These are phyloP conservation scores for Polymixis lichenea DNA, from an alignment of 2,888 invertebrate genomes.

Conservation along the genomic window DNA sequence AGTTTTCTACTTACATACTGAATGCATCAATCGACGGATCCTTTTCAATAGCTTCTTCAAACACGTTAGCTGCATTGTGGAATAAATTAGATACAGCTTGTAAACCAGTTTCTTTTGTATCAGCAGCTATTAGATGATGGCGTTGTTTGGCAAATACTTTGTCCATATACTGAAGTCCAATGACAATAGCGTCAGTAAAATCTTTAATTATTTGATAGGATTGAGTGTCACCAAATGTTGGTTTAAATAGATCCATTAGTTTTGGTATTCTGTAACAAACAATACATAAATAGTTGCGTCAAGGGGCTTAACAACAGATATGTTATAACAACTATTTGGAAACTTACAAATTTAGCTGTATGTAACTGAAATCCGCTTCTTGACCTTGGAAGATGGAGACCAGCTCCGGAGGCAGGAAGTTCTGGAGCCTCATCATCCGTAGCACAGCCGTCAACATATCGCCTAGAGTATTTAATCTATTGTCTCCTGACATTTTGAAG, in stretches of 20 bases:
- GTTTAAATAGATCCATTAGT: slow-evolving; percentile 81
- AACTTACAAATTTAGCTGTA: slow-evolving; percentile 83
- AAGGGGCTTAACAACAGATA: neutral
- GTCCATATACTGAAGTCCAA: slow-evolving; percentile 78
- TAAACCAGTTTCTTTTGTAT: slow-evolving; percentile 45
- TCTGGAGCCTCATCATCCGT: slow-evolving; percentile 82
- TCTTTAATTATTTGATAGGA: slow-evolving; percentile 78
- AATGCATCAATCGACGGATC: slow-evolving; percentile 75
- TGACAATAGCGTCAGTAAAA: slow-evolving; percentile 74
- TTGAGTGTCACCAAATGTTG: slow-evolving; percentile 83
- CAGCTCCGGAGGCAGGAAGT: slow-evolving; percentile 88
- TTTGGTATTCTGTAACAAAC: slow-evolving; percentile 80
- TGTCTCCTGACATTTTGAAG: slow-evolving; percentile 87
- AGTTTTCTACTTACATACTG: slow-evolving; percentile 80
- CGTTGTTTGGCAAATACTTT: slow-evolving; percentile 73
- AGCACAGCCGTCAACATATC: slow-evolving; percentile 84
- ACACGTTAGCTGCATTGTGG: slow-evolving; percentile 71
- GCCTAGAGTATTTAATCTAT: slow-evolving; percentile 82
- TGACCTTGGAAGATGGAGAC: slow-evolving; percentile 72
- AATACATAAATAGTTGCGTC: neutral
- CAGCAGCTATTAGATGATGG: slow-evolving; percentile 31
- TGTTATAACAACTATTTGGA: slow-evolving; percentile 11
- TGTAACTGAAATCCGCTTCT: slow-evolving; percentile 81
- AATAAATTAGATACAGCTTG: slow-evolving; percentile 71
- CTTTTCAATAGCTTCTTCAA: slow-evolving; percentile 68